Base-by-base conservation (phyloP, 2,888 invertebrate species). In the Sphaerophoria taeniata region DNA sequence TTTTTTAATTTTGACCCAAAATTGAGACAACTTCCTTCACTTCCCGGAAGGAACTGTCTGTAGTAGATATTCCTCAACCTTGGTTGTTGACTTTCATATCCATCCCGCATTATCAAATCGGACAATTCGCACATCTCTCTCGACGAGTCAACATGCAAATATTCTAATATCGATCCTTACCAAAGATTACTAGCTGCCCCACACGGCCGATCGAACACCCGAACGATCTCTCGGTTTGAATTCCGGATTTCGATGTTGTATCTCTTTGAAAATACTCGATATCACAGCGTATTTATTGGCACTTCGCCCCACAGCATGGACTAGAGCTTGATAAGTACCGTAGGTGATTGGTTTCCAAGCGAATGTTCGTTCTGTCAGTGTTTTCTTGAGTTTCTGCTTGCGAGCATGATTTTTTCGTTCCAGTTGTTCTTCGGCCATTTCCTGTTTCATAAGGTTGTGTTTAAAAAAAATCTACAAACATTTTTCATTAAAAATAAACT, bases 91-190 rank as follows among this genome's bases (percentile, higher is more conserved):
- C 94, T 94, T 31, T 94, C 94, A 88, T 93, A 94, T 3, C 96
- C 96, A 65, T 93, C 93, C 87, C 95, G 94, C 16, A 97, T 90
- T 65, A 98, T 93, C 0, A 95, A 91, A 81, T 95, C 94, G 0
- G 97, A 95, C 9, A 98, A 90, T 88, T 97, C 96, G 88, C 96
- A 96, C 97, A 98, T 98, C 31, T 95, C 93, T 0, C 93, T 89
- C 0, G 98, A 98, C 6, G 94, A 92, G 89, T 99, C 99, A 0
- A 98, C 96, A 90, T 96, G 96, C 88, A 95, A 96, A 90, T 96
- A 97, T 92, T 99, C 98, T 89, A 93, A 94, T 39, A 98, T 93
- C 24, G 94, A 91, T 0, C 94, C 92, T 7, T 93, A 92, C 98
- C 98, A 99, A 14, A 94, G 93, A 4, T 93, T 91, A 88, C 95